phyloP scores from a whole-genome alignment of 2,113 vertebrate species.

The Pseudopodoces humilis region DNA sequence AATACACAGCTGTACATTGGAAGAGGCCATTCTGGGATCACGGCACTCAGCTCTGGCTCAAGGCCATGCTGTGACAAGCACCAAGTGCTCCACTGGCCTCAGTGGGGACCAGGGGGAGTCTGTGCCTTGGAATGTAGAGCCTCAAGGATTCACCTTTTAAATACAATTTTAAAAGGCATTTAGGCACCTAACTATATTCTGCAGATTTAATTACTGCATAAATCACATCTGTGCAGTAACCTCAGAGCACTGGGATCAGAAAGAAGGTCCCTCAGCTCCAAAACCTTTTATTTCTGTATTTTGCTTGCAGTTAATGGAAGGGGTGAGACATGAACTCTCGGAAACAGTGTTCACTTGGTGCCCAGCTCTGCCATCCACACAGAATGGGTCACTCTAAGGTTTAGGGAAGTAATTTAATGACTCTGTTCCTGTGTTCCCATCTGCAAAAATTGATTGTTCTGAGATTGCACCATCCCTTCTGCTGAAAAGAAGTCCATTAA shows the following conservation, averaged over 20 bases:
- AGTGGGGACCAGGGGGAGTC: not conserved
- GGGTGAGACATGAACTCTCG: not conserved
- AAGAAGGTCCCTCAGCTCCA: not conserved
- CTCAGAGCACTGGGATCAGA: not conserved
- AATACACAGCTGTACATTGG: not conserved
- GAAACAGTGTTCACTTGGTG: not conserved
- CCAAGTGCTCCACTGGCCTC: not conserved
- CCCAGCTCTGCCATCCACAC: not conserved
- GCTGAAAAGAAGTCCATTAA: not conserved
- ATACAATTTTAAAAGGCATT: not conserved
- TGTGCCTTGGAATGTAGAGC: not conserved
- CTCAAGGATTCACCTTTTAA: not conserved
- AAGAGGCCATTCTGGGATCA: not conserved
- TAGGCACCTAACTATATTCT: not conserved
- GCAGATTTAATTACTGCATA: conserved; percentile 19
- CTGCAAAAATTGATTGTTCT: not conserved
- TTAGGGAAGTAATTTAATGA: not conserved
- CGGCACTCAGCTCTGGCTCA: rapidly evolving
- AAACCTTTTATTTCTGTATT: not conserved
- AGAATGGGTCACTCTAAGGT: not conserved
- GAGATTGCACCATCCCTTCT: not conserved
- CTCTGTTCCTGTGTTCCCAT: not conserved
- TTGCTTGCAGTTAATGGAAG: not conserved
- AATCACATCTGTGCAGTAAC: not conserved
- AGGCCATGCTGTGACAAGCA: not conserved